Evolutionary conservation across 2,888 invertebrate genomes (phyloP).

Genomic region (Hirtodrosophila confusa): DNA sequence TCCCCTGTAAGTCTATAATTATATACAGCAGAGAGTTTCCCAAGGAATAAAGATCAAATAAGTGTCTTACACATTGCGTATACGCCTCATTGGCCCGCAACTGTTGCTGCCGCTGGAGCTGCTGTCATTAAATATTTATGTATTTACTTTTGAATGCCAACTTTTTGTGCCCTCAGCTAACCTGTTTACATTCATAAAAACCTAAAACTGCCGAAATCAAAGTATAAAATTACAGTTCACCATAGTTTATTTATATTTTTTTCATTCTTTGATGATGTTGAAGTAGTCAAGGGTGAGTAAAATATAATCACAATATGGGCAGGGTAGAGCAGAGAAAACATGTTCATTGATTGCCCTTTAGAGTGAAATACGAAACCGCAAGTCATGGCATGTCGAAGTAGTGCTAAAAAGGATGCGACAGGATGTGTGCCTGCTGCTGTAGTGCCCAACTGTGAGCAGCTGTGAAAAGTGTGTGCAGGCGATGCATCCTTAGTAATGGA

Average conservation of each 20-base stretch:
- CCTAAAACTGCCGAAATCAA: conserved; percentile 38
- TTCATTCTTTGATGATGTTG: conserved; percentile 8
- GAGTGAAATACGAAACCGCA: conserved; percentile 64
- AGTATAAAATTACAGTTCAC: conserved; percentile 56
- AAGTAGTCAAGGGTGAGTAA: conserved; percentile 13
- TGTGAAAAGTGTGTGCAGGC: conserved; percentile 40
- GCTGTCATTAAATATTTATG: conserved; percentile 50
- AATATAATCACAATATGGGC: conserved; percentile 26
- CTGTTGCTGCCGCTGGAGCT: conserved; percentile 8
- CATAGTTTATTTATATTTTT: conserved; percentile 22
- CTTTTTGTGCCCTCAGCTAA: conserved; percentile 1
- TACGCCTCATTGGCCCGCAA: conserved; percentile 29
- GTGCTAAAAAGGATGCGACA: conserved; percentile 55
- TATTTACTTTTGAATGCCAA: conserved; percentile 15
- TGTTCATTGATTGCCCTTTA: conserved; percentile 64
- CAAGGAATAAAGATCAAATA: conserved; percentile 24
- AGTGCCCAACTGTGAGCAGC: conserved; percentile 31
- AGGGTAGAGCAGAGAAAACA: conserved; percentile 15
- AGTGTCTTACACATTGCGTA: conserved; percentile 33
- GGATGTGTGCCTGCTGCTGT: conserved; percentile 45
- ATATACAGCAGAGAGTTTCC: background rate
- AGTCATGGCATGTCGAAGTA: conserved; percentile 46
- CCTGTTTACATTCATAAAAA: conserved; percentile 56
- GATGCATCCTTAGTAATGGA: conserved; percentile 4
- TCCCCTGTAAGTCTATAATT: conserved; percentile 4